Conservation (phyloP, 2,888 invertebrate genomes). For the Eilema caniola region DNA sequence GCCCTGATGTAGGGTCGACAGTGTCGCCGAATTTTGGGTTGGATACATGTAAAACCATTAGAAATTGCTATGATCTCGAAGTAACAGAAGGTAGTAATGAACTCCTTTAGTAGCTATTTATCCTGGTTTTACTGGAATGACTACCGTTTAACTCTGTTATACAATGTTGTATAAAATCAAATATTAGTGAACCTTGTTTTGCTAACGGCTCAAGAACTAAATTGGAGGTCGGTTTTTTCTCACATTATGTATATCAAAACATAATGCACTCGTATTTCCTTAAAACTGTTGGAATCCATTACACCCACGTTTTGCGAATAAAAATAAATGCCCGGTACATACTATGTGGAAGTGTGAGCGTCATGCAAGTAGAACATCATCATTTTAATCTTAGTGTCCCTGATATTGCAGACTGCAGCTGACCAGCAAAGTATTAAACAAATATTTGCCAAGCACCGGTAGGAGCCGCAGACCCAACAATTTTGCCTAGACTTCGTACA, state of each 20-base stretch:
- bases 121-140: too few relatives aligned
- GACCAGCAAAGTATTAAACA: not conserved
- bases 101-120: too few relatives aligned
- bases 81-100: too few relatives aligned
- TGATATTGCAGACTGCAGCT: not conserved
- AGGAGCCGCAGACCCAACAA: not conserved
- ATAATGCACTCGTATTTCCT: not conserved
- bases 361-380: not conserved
- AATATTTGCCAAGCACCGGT: not conserved
- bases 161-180: not conserved
- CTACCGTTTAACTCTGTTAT: not conserved
- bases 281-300: not conserved
- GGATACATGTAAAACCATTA: too few relatives aligned
- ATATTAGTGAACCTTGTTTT: conserved; percentile 2
- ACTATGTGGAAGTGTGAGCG: too few relatives aligned
- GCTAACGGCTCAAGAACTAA: not conserved
- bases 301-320: not conserved
- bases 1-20: too few relatives aligned
- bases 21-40: too few relatives aligned
- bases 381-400: not conserved
- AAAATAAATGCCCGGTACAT: not conserved
- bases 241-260: not conserved
- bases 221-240: conserved; percentile 5
- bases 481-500: not conserved
- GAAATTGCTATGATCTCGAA: too few relatives aligned